phyloP scores from a whole-genome alignment of 2,113 vertebrate species.

The Galemys pyrenaicus region DNA sequence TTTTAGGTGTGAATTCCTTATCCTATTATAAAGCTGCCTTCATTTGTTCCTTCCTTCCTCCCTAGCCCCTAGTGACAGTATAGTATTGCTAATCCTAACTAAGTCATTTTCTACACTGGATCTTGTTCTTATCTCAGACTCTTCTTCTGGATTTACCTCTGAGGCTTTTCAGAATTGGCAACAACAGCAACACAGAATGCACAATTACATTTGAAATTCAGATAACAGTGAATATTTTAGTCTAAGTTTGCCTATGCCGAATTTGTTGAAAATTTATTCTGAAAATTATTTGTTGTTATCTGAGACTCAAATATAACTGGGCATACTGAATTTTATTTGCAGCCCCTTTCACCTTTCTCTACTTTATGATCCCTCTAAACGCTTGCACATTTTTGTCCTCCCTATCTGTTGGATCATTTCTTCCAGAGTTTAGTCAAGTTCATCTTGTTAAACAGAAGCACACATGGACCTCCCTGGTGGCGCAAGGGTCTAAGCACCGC shows the following conservation, averaged over 20 bases:
- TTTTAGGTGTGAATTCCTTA: constrained; percentile 7
- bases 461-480: no score
- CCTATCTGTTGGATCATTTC: not conserved
- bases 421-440: not conserved
- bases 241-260: not conserved
- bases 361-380: not conserved
- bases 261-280: not conserved
- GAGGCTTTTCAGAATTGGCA: not conserved
- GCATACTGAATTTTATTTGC: not conserved
- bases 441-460: not conserved
- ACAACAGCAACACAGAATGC: not conserved
- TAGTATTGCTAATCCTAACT: not conserved
- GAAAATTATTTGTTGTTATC: constrained; percentile 6
- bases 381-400: not conserved
- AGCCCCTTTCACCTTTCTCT: not conserved
- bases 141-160: not conserved
- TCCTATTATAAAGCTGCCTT: not conserved
- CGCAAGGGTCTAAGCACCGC: no score
- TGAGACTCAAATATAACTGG: not conserved
- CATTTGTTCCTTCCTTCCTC: not conserved
- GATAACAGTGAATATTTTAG: not conserved
- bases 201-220: not conserved
- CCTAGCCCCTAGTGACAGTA: not conserved
- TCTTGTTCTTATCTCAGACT: not conserved
- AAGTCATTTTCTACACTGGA: not conserved